Percentiles rank a stretch among this genome's conserved stretches.
These are phyloP conservation scores for Meles meles DNA, from an alignment of 2,113 vertebrate species.

Conservation along the genomic window DNA sequence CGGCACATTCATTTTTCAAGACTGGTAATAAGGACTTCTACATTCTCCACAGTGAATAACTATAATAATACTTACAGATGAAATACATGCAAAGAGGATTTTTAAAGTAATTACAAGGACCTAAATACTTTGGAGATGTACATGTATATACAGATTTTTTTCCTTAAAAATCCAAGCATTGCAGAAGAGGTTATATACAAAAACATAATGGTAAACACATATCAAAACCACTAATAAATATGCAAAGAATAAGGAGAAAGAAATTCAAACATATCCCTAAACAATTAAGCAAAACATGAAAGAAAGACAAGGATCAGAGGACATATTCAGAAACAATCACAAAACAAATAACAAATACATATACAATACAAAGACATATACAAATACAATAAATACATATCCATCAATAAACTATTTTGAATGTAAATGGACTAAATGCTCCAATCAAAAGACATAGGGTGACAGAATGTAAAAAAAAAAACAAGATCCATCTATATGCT, in stretches of 20 bases:
- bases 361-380: no score
- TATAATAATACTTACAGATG: constrained; percentile 52
- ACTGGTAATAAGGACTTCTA: constrained; percentile 45
- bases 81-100: constrained; percentile 59
- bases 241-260: background rate
- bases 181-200: background rate
- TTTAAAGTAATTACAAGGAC: constrained; percentile 51
- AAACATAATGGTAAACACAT: background rate
- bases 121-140: constrained; percentile 4
- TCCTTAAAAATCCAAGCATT: constrained; percentile 24
- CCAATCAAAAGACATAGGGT: background rate
- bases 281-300: background rate
- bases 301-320: background rate
- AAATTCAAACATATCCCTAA: background rate
- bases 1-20: constrained; percentile 31
- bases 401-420: background rate
- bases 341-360: background rate
- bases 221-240: background rate
- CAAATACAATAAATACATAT: background rate
- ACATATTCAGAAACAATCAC: background rate
- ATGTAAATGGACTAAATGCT: background rate
- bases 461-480: background rate
- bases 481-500: background rate
- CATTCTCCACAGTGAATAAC: constrained; percentile 46
- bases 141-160: constrained; percentile 1